These are phyloP conservation scores for Phalloptychus januarius DNA, from an alignment of 2,797 vertebrate genomes.

Conservation along the genomic window DNA sequence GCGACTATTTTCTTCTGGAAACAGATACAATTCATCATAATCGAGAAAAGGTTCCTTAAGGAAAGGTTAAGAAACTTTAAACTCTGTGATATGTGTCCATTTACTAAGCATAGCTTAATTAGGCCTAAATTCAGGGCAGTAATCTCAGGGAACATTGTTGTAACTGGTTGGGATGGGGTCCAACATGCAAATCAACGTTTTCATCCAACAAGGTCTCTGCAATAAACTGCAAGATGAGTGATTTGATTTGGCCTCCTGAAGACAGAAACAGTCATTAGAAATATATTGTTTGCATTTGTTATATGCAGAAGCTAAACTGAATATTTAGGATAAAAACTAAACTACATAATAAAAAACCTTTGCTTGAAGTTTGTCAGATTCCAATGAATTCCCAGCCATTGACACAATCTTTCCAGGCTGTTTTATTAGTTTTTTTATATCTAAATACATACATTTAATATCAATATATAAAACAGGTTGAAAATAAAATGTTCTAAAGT, in stretches of 20 bases:
- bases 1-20: too few relatives aligned
- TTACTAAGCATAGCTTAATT: too few relatives aligned
- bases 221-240: neutral
- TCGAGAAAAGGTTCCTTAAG: too few relatives aligned
- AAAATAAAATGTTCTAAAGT: neutral
- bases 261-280: neutral
- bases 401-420: neutral
- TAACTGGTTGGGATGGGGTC: too few relatives aligned
- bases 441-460: neutral
- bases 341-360: neutral
- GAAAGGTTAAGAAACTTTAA: too few relatives aligned
- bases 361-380: neutral
- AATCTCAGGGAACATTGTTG: too few relatives aligned
- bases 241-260: neutral
- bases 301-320: neutral
- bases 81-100: too few relatives aligned
- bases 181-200: neutral
- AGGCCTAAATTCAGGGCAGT: too few relatives aligned
- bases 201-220: neutral
- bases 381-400: neutral
- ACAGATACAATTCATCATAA: too few relatives aligned
- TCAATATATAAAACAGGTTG: neutral
- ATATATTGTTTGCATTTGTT: neutral
- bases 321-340: neutral
- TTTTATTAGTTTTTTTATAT: neutral